Percentiles rank a stretch among this genome's conserved stretches.
phyloP scores from a whole-genome alignment of 1,140 invertebrate genomes.

The Bombus breviceps region DNA sequence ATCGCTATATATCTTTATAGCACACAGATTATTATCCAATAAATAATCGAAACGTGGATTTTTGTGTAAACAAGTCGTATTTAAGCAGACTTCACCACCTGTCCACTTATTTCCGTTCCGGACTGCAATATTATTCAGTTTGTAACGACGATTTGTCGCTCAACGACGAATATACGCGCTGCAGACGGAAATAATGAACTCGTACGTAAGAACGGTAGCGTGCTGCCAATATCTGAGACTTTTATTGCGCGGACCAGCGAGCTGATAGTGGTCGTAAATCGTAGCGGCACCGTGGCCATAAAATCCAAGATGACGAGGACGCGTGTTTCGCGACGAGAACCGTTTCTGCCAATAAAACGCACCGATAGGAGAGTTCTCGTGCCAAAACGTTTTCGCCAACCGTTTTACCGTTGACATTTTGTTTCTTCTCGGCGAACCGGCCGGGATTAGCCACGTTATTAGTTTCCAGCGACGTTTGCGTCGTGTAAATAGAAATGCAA shows the following conservation, averaged over 20 bases:
- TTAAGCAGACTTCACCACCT: too few relatives aligned
- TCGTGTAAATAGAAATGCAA: constrained; percentile 14
- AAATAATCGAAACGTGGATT: too few relatives aligned
- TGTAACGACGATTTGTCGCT: too few relatives aligned
- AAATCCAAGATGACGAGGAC: neutral
- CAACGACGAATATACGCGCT: neutral
- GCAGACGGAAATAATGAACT: neutral
- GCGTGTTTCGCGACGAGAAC: neutral
- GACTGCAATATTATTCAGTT: too few relatives aligned
- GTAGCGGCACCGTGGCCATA: neutral
- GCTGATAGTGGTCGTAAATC: neutral
- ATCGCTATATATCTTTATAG: too few relatives aligned
- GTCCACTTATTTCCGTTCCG: too few relatives aligned
- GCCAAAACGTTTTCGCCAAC: constrained; percentile 11
- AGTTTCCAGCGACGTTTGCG: constrained; percentile 27
- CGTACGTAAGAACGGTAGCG: neutral
- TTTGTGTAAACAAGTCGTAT: too few relatives aligned
- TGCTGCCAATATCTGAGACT: neutral
- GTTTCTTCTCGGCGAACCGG: neutral
- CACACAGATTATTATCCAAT: too few relatives aligned
- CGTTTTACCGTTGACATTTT: neutral
- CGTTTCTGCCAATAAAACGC: constrained; percentile 19
- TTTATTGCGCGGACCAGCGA: neutral
- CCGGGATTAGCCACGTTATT: constrained; percentile 27
- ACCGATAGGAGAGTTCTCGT: neutral